Evolutionary conservation across 2,888 invertebrate genomes (phyloP), one percentile per base, ranked within the genome.

Genomic region (Callinectes sapidus): DNA sequence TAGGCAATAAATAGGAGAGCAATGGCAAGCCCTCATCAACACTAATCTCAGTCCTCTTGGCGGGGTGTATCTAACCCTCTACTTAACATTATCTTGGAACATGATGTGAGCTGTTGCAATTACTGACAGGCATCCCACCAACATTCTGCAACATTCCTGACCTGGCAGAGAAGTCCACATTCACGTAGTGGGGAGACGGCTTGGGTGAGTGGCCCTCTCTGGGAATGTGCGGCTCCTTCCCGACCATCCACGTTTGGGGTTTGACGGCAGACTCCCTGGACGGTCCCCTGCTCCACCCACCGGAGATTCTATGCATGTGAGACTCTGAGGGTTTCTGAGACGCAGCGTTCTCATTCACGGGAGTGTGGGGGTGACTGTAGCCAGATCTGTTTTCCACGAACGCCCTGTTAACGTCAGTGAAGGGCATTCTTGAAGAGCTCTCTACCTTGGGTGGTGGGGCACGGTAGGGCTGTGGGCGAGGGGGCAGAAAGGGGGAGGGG

Each of bases 151-250:
- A 32, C 2, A 89, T 81, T 32, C 42, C 77, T 55, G 92, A 89
- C 81, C 88, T 92, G 13, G 61, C 81, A 28, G 86, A 92, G 55
- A 92, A 92, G 23, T 92, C 92, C 16, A 92, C 92, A 92, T 92
- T 92, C 1, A 92, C 92, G 61, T 92, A 92, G 89, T 92, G 89
- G 32, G 92, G 92, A 86, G 61, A 89, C 28, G 92, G 89, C 85
- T 92, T 92, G 1, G 88, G 92, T 35, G 85, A 89, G 66, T 87
- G 91, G 35, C 23, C 55, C 16, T 91, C 91, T 54, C 81, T 87
- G 42, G 42, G 81, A 35, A 32, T 55, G n/a, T 55, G n/a, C 1
- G 90, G 35, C 5, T 90, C 86, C 48, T n/a, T 90, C 23, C 55
- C 61, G 23, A 81, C 39, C 28, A 28, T 28, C 77, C 48, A 71